Conservation (phyloP, 2,113 vertebrate genomes). For the Camelus bactrianus region DNA sequence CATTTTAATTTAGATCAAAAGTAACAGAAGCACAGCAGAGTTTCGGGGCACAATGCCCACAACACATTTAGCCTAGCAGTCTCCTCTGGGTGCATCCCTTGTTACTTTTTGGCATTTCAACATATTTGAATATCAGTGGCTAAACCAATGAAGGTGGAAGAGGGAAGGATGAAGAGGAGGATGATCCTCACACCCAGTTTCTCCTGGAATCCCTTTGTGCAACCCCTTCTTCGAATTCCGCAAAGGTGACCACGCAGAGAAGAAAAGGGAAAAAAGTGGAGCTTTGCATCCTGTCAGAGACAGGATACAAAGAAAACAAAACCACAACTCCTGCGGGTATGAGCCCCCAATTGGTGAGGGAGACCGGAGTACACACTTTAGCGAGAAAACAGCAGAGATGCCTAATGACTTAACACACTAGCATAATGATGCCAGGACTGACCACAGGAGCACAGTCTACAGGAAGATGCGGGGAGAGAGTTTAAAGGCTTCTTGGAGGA, state of each 20-base stretch:
- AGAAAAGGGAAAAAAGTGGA: background rate
- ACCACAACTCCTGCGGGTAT: background rate
- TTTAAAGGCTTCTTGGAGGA: background rate
- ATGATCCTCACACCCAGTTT: background rate
- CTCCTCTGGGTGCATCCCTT: background rate
- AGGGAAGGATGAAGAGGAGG: background rate
- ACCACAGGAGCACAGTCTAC: background rate
- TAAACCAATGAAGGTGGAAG: background rate
- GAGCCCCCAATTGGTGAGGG: background rate
- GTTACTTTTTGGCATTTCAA: background rate
- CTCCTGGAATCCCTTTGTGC: background rate
- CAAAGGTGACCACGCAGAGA: background rate
- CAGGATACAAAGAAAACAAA: background rate
- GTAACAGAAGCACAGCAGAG: background rate
- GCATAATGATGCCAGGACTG: background rate
- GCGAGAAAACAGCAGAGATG: background rate
- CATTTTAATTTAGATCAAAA: slow-evolving; percentile 1
- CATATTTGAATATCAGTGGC: background rate
- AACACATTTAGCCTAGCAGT: background rate
- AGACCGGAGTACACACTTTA: background rate
- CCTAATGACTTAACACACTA: background rate
- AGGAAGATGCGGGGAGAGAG: background rate
- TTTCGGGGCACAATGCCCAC: background rate
- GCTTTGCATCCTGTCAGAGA: background rate
- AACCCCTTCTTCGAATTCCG: background rate